phyloP scores from a whole-genome alignment of 2,797 vertebrate species.

The Myiothlypis chrysogaster region DNA sequence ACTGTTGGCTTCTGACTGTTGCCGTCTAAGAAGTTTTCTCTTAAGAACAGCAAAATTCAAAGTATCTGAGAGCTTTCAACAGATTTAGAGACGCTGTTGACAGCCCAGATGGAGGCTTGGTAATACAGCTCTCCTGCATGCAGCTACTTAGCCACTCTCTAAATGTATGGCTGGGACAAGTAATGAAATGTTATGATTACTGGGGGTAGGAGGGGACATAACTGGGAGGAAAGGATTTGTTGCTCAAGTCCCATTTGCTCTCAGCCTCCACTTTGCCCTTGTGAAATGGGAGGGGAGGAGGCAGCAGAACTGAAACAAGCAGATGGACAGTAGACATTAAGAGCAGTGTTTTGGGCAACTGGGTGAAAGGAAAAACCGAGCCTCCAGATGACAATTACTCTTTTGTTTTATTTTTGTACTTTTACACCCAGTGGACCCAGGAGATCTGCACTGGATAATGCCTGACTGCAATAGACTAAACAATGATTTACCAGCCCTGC shows the following conservation, averaged over 20 bases:
- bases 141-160: background rate
- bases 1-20: slow-evolving; percentile 40
- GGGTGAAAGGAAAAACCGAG: background rate
- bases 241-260: background rate
- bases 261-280: background rate
- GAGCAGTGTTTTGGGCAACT: background rate
- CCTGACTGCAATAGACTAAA: slow-evolving; percentile 61
- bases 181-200: slow-evolving; percentile 22
- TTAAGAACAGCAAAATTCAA: slow-evolving; percentile 30
- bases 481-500: slow-evolving; percentile 61
- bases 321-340: background rate
- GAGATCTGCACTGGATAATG: slow-evolving; percentile 46
- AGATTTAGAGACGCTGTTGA: slow-evolving; percentile 10
- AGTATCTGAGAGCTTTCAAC: slow-evolving; percentile 53
- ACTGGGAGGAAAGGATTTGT: background rate
- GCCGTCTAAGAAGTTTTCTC: slow-evolving; percentile 16
- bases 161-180: background rate
- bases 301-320: background rate
- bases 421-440: slow-evolving; percentile 10
- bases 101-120: slow-evolving; percentile 16
- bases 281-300: background rate
- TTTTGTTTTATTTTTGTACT: slow-evolving; percentile 45
- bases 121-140: background rate
- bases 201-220: background rate
- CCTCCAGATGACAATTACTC: background rate